Evolutionary conservation across 2,797 vertebrate species (phyloP), one percentile per base, ranked within the genome.

Genomic region (Tympanoctomys barrerae): DNA sequence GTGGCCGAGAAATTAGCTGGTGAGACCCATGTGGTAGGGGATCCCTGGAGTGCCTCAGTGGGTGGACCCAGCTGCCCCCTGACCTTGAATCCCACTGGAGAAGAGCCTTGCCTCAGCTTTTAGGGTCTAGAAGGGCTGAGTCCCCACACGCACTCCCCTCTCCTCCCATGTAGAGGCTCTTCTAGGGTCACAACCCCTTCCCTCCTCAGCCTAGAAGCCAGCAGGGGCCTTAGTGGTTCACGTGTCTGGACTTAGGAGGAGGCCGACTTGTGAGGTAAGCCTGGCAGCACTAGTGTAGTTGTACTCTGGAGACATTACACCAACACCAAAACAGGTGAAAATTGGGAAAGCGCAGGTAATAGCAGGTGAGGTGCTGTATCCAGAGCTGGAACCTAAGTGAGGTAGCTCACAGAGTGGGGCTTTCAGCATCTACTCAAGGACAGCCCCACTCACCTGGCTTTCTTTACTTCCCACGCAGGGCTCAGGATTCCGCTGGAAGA

Each of bases 401-500:
- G 52, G 19, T 52, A 31, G 77, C 54, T 61, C 2, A 4, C 19
- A 46, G 77, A 89, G 33, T 12, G 42, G 42, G n/a, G 57, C 18
- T 84, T 9, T 85, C 62, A 36, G n/a, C 49, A 16, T 90, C 79
- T 88, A 57, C 84, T 82, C 49, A 5, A 85, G 42, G 36, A 78
- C 33, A 70, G 46, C 19, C 31, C 31, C 12, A 12, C 80, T 95
- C 83, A 68, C 70, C 42, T 85, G 61, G 64, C 57, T 89, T 87
- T 79, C 46, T 54, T 83, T 36, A 71, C 26, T 95, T 95, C 95
- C 68, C 5, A 94, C 96, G 85, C 98, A 99, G 89, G 99, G 98
- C 0, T 97, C 98, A 0, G 98, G 99, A 91, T 98, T 99, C 98
- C 99, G 98, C 89, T 99, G 99, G 99, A 99, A 98, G 83, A 99